These are phyloP conservation scores for Cremastinae sp. DNA, from an alignment of 2,888 invertebrate genomes.

Conservation along the genomic window DNA sequence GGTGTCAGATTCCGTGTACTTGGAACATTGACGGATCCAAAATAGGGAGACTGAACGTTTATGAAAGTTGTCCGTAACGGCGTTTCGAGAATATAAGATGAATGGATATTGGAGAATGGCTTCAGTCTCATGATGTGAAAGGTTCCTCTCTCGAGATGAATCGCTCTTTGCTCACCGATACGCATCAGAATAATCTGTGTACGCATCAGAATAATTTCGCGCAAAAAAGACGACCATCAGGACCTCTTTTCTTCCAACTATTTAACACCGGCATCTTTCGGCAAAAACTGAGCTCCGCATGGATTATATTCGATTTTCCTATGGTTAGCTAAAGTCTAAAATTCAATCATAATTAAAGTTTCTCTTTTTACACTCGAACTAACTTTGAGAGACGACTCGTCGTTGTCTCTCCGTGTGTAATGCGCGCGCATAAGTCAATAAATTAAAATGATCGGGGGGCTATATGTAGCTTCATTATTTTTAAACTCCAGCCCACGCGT, in stretches of 20 bases:
- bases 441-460: too few species aligned
- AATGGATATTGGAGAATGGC: slow-evolving; percentile 21
- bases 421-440: too few species aligned
- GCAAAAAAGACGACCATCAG: slow-evolving; percentile 1
- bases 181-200: slow-evolving; percentile 10
- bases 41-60: slow-evolving; percentile 34
- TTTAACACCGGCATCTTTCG: too few species aligned
- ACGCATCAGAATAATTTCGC: background rate
- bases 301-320: too few species aligned
- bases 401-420: too few species aligned
- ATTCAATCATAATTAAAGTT: slow-evolving; percentile 17
- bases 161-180: slow-evolving; percentile 45
- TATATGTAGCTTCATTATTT: too few species aligned
- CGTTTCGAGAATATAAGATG: background rate
- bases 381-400: too few species aligned
- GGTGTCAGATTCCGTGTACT: slow-evolving; percentile 2
- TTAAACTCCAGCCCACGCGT: too few species aligned
- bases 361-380: too few species aligned
- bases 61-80: slow-evolving; percentile 32
- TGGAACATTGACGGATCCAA: slow-evolving; percentile 41
- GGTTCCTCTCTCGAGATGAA: slow-evolving; percentile 39
- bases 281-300: too few species aligned
- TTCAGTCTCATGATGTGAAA: slow-evolving; percentile 29
- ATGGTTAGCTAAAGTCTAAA: too few species aligned
- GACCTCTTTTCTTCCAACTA: too few species aligned